Evolutionary conservation across 2,797 vertebrate species (phyloP).

Genomic region (Ctenosaura bakeri): DNA sequence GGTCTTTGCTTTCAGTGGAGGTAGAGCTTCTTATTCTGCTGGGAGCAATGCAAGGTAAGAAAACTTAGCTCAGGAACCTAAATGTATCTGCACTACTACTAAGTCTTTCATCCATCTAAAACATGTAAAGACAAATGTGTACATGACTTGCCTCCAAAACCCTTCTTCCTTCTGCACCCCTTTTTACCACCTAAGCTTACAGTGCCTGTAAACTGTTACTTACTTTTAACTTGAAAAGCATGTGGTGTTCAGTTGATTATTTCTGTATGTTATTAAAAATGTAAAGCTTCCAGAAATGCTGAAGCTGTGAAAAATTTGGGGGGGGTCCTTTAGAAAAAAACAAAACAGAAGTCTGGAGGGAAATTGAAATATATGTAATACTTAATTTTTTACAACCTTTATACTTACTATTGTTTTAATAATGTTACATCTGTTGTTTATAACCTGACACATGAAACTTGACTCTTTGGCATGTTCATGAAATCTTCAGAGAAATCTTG

Average conservation of each 20-base stretch:
- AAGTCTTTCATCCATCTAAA: background rate
- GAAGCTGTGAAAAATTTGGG: background rate
- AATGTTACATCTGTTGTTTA: background rate
- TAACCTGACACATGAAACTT: background rate
- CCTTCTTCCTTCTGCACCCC: background rate
- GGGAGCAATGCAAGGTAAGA: background rate
- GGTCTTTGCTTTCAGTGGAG: too few species aligned
- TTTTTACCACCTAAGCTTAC: background rate
- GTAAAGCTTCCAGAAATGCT: background rate
- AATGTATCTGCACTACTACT: background rate
- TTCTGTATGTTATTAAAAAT: background rate
- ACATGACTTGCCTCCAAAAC: background rate
- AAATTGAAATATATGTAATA: too few species aligned
- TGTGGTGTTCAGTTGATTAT: background rate
- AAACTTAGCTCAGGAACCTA: background rate
- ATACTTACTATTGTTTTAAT: background rate
- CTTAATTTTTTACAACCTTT: too few species aligned
- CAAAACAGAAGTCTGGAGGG: too few species aligned
- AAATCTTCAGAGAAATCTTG: background rate
- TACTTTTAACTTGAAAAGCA: background rate
- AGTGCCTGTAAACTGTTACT: background rate
- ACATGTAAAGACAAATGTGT: background rate
- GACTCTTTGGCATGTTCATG: background rate
- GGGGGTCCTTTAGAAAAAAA: too few species aligned
- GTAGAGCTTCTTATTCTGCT: too few species aligned